Evolutionary conservation across 2,113 vertebrate genomes (phyloP), one percentile per base, ranked within the genome.

Genomic region (Brevimyrus niger): DNA sequence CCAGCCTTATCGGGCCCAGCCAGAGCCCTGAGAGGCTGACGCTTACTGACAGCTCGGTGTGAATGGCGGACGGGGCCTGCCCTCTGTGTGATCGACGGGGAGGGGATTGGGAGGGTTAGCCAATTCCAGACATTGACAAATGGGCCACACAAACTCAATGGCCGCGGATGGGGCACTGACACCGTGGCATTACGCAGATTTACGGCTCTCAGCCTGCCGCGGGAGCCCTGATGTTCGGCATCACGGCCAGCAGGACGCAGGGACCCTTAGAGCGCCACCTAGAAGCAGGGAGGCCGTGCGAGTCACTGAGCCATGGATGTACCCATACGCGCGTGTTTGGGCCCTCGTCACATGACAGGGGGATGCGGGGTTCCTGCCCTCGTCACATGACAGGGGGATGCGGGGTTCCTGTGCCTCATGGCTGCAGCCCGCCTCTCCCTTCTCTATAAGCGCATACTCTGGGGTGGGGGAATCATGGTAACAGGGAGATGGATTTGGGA

Each of bases 121-220:
- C 35, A 88, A 91, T 90, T 88, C 90, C 69, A 93, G 94, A 92
- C 92, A 93, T 90, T 95, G 94, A 95, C 94, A 93, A 95, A 95
- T 94, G 92, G 92, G 90, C 89, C 90, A 89, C 90, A 93, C 94
- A 93, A 90, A 92, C 93, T 93, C 44, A 94, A 93, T 94, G 92
- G 93, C 69, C 51, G 48, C 2, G 48, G 85, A 53, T n/a, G 85
- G 11, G 48, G 27, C 23, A 10, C 11, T 19, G 13, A 38, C 48
- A 86, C 46, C 1, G 0, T 15, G 85, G 48, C 82, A 47, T 84
- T 13, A 84, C 38, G 9, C 38, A 47, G 38, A 84, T 84, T 84
- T 44, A 46, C 42, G 42, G 23, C 82, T 46, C 11, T 21, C 35
- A 46, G 80, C 19, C 80, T 46, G 38, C 1, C 5, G 11, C 35